A percentile compares a stretch with the other conserved stretches of the same genome.
These are phyloP conservation scores for Platyscapa corneri DNA, from an alignment of 1,140 invertebrate genomes.

Conservation along the genomic window DNA sequence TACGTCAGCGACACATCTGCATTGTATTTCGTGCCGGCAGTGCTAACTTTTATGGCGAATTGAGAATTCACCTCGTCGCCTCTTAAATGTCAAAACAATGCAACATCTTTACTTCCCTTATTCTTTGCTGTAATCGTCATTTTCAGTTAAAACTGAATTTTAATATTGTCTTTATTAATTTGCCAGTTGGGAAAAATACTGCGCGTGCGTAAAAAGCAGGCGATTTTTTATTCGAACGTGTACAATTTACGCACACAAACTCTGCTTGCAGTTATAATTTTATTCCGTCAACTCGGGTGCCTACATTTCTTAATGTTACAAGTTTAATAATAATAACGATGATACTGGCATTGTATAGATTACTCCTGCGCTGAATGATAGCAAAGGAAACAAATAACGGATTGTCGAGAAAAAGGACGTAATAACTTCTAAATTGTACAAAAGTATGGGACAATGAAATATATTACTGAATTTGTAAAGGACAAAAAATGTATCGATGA, in stretches of 20 bases:
- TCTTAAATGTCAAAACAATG: neutral
- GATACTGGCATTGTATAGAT: neutral
- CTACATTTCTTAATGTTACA: no score
- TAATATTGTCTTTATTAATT: neutral
- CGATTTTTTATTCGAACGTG: no score
- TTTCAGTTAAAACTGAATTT: neutral
- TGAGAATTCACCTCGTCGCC: neutral
- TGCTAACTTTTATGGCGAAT: constrained; percentile 44
- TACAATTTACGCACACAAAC: no score
- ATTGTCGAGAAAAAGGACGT: no score
- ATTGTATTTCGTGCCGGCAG: constrained; percentile 29
- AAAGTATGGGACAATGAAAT: neutral
- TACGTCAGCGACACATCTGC: constrained; percentile 44
- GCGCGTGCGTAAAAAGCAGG: no score
- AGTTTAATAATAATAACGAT: no score
- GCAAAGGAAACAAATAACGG: neutral
- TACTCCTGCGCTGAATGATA: neutral
- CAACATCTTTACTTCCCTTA: neutral
- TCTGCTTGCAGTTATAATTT: no score
- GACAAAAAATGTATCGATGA: neutral
- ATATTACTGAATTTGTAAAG: neutral
- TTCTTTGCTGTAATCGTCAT: neutral
- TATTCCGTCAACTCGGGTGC: no score
- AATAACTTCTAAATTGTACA: neutral
- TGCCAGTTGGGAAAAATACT: no score